Evolutionary conservation across 2,888 invertebrate genomes (phyloP).

Genomic region (Pantelozetes paolii): DNA sequence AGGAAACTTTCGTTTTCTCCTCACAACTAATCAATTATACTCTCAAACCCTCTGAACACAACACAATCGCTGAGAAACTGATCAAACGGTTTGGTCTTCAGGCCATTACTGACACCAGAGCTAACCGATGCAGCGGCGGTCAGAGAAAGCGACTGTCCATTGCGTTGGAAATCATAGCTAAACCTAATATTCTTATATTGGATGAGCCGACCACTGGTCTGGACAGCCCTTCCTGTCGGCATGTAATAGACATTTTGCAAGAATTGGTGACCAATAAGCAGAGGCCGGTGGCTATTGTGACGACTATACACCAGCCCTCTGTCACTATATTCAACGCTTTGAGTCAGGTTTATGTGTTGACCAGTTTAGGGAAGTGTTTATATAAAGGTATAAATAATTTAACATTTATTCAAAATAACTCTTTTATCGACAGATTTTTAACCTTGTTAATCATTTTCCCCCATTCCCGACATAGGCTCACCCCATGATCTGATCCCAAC

Average conservation of each 20-base stretch:
- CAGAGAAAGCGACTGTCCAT: conserved; percentile 40
- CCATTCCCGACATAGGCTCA: too few relatives aligned
- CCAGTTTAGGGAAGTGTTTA: background rate
- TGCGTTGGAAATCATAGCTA: conserved; percentile 23
- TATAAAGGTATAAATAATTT: conserved; percentile 19
- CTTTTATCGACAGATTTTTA: too few relatives aligned
- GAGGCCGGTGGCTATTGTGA: conserved; percentile 20
- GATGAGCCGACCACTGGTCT: conserved; percentile 41
- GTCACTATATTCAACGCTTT: conserved; percentile 18
- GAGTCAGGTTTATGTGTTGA: conserved; percentile 27
- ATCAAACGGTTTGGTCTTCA: conserved; percentile 28
- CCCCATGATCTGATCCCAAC: conserved; percentile 29
- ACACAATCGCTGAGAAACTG: conserved; percentile 9
- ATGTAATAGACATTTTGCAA: conserved; percentile 16
- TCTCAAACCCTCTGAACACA: background rate
- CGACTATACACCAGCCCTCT: conserved; percentile 40
- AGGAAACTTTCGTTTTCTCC: conserved; percentile 34
- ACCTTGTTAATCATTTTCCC: too few relatives aligned
- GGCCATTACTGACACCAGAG: conserved; percentile 12
- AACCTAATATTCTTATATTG: conserved; percentile 36
- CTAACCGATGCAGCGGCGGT: conserved; percentile 35
- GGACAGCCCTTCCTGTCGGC: conserved; percentile 34
- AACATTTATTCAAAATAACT: too few relatives aligned
- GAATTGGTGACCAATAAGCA: conserved; percentile 24
- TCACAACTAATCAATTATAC: background rate